These are phyloP conservation scores for Daktulosphaira vitifoliae DNA, from an alignment of 1,140 invertebrate genomes.

Conservation along the genomic window DNA sequence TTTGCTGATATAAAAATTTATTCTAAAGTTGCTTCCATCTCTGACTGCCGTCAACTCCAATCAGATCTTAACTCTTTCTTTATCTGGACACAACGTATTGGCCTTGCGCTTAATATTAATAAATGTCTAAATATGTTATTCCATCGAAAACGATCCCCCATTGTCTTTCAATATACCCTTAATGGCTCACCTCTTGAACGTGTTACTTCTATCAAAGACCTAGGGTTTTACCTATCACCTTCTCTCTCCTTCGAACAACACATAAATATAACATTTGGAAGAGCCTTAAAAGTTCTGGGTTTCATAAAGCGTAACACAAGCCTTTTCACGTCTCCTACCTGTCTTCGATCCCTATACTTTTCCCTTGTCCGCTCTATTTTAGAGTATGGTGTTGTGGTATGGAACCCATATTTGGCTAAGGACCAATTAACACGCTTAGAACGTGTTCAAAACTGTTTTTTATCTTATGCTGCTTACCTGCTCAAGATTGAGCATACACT, in stretches of 20 bases:
- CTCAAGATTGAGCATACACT: neutral
- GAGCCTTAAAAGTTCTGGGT: neutral
- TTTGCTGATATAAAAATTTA: slow-evolving; percentile 1
- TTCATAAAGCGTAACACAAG: neutral
- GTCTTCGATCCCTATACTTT: neutral
- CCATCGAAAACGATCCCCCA: neutral
- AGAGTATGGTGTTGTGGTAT: neutral
- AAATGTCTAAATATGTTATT: neutral
- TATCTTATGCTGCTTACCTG: neutral
- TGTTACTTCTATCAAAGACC: neutral
- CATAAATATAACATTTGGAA: neutral
- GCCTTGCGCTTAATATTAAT: neutral
- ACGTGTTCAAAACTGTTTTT: neutral
- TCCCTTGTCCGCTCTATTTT: neutral
- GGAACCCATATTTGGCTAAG: neutral
- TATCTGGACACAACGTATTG: neutral
- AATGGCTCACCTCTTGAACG: neutral
- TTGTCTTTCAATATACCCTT: neutral
- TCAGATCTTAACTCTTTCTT: neutral
- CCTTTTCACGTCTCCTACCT: neutral
- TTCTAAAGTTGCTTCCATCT: neutral
- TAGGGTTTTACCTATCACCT: neutral
- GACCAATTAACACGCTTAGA: neutral
- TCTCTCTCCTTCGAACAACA: neutral
- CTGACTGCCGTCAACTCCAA: neutral